Conservation (phyloP, 2,888 invertebrate genomes). For the Spilosoma lubricipeda region DNA sequence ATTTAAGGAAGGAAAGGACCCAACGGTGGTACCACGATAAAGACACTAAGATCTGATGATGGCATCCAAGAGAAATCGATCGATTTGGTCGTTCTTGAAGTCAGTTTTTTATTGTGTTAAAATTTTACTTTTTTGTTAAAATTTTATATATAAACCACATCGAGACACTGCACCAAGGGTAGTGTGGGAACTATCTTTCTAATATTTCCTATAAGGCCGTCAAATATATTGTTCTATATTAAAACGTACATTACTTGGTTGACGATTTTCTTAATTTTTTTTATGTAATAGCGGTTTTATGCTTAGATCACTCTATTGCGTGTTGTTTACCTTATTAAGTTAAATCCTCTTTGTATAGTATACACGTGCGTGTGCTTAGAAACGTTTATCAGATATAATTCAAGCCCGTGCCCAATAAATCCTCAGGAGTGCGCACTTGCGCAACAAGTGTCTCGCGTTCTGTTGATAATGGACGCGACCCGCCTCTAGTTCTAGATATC, state of each 20-base stretch:
- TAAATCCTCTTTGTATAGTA: slow-evolving; percentile 65
- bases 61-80: too few relatives aligned
- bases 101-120: too few relatives aligned
- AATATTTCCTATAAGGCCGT: neutral
- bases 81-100: too few relatives aligned
- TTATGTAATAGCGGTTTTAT: neutral
- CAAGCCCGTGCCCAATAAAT: slow-evolving; percentile 78
- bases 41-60: too few relatives aligned
- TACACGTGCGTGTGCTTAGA: slow-evolving; percentile 64
- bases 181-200: too few relatives aligned
- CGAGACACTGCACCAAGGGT: too few relatives aligned
- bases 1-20: too few relatives aligned
- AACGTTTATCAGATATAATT: slow-evolving; percentile 80
- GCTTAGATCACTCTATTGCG: slow-evolving; percentile 55
- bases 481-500: slow-evolving; percentile 56
- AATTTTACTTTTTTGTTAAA: too few relatives aligned
- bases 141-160: too few relatives aligned
- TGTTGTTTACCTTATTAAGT: slow-evolving; percentile 62
- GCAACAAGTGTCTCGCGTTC: slow-evolving; percentile 74
- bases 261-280: neutral
- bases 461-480: slow-evolving; percentile 63
- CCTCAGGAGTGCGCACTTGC: slow-evolving; percentile 76
- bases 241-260: too few relatives aligned
- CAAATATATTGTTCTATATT: too few relatives aligned
- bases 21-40: too few relatives aligned